These are phyloP conservation scores for Drosophila mojavensis DNA, from an alignment of 1,140 invertebrate genomes.

Conservation along the genomic window DNA sequence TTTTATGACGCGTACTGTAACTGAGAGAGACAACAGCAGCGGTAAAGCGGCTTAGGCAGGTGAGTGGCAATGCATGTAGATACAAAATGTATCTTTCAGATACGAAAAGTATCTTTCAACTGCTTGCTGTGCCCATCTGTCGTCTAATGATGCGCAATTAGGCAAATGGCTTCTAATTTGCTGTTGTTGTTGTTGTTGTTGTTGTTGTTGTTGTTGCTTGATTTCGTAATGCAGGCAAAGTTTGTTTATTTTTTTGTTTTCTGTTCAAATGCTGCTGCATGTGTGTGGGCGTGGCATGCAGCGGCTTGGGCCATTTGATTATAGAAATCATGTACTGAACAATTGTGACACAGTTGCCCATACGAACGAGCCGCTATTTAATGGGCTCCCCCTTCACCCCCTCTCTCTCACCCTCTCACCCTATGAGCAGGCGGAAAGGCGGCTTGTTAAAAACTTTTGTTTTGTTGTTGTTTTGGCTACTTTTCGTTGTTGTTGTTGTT, in stretches of 20 bases:
- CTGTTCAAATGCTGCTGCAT: constrained; percentile 31
- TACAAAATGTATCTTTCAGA: constrained; percentile 17
- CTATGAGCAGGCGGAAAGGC: constrained; percentile 51
- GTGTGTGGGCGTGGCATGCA: constrained; percentile 31
- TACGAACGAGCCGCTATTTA: constrained; percentile 56
- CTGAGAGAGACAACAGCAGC: constrained; percentile 46
- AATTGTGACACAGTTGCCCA: constrained; percentile 72
- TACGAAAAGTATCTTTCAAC: constrained; percentile 7
- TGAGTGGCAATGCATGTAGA: constrained; percentile 19
- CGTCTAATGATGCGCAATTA: constrained; percentile 53
- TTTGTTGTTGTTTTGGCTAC: constrained; percentile 4
- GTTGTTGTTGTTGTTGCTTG: constrained; percentile 1
- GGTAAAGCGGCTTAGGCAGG: constrained; percentile 12
- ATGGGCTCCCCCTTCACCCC: constrained; percentile 14
- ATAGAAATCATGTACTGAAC: constrained; percentile 59
- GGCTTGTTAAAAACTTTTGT: constrained; percentile 58
- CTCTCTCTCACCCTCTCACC: not conserved
- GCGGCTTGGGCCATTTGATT: constrained; percentile 43
- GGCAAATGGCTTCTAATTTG: constrained; percentile 56
- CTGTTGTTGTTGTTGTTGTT: not conserved
- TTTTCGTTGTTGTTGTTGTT: not conserved
- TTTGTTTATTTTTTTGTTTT: not conserved
- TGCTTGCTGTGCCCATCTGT: constrained; percentile 14
- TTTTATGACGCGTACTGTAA: constrained; percentile 62
- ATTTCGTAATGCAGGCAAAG: constrained; percentile 25